Conservation (phyloP, 2,888 invertebrate genomes). For the Drosophila stalkeri region DNA sequence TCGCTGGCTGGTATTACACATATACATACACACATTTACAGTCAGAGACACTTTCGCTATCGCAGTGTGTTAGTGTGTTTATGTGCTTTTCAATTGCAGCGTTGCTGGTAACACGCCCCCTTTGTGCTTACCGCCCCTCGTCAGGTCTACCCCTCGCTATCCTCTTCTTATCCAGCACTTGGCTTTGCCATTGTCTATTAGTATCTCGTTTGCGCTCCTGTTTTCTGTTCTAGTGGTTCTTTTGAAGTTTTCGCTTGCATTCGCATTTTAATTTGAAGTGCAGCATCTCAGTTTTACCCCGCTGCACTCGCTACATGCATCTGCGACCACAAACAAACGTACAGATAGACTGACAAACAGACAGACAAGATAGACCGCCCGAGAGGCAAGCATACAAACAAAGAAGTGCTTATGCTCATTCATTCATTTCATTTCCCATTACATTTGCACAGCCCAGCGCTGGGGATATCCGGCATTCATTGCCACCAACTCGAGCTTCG, state of each 20-base stretch:
- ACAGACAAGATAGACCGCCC: slow-evolving; percentile 6
- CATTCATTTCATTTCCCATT: slow-evolving; percentile 81
- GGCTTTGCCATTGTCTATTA: slow-evolving; percentile 77
- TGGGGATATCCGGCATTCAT: slow-evolving; percentile 34
- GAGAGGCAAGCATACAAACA: slow-evolving; percentile 50
- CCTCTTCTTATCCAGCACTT: slow-evolving; percentile 11
- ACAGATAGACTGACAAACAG: slow-evolving; percentile 25
- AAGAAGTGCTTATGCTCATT: slow-evolving; percentile 80
- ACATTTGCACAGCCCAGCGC: slow-evolving; percentile 53
- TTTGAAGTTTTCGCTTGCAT: slow-evolving; percentile 81
- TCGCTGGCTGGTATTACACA: slow-evolving; percentile 26
- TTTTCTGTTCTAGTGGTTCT: slow-evolving; percentile 80
- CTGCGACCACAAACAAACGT: slow-evolving; percentile 68
- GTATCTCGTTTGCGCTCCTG: slow-evolving; percentile 80
- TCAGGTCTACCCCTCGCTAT: not conserved
- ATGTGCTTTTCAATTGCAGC: slow-evolving; percentile 67
- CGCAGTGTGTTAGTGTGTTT: slow-evolving; percentile 77
- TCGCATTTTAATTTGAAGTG: slow-evolving; percentile 82
- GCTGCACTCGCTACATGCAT: slow-evolving; percentile 32
- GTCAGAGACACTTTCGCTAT: slow-evolving; percentile 72
- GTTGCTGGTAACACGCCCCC: slow-evolving; percentile 30
- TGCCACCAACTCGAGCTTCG: slow-evolving; percentile 42
- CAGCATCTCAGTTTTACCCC: slow-evolving; percentile 68
- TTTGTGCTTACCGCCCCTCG: not conserved
- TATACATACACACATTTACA: slow-evolving; percentile 15